Percentiles rank a stretch among this genome's conserved stretches.
Evolutionary conservation across 2,888 invertebrate genomes (phyloP).

Genomic region (Trachelus troglodyta): DNA sequence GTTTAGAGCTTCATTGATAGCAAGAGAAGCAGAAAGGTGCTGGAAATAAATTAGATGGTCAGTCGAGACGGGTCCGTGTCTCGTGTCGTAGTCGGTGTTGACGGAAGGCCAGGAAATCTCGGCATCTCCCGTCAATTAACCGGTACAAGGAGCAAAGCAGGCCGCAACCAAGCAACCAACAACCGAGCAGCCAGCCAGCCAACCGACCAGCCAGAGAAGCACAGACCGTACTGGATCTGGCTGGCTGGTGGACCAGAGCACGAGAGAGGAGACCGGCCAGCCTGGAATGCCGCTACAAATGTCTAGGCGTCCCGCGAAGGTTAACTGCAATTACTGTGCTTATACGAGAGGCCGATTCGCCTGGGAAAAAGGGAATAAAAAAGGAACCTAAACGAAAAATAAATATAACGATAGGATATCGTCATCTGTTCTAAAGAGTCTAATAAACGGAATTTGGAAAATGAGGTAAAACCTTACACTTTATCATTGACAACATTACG

Average conservation of each 20-base stretch:
- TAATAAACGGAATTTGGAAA: background rate
- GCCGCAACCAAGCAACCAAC: background rate
- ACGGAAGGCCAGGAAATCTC: constrained; percentile 13
- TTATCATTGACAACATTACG: background rate
- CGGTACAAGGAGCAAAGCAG: constrained; percentile 9
- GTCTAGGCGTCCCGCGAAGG: constrained; percentile 6
- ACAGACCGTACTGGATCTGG: background rate
- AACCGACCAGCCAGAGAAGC: background rate
- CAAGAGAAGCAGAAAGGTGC: background rate
- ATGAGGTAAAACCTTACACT: background rate
- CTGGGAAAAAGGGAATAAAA: background rate
- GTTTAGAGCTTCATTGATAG: constrained; percentile 2
- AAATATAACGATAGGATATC: background rate
- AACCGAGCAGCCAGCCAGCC: background rate
- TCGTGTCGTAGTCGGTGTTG: constrained; percentile 1
- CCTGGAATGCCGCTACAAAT: constrained; percentile 9
- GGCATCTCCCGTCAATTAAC: constrained; percentile 16
- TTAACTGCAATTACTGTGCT: constrained; percentile 7
- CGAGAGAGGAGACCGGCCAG: background rate
- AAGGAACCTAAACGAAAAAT: background rate
- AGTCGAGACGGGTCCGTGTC: constrained; percentile 2
- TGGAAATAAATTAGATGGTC: constrained; percentile 7
- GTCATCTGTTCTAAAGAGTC: background rate
- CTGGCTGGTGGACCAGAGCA: background rate
- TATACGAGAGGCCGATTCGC: background rate